Evolutionary conservation across 2,888 invertebrate species (phyloP).

Genomic region (Hemistola chrysoprasaria): DNA sequence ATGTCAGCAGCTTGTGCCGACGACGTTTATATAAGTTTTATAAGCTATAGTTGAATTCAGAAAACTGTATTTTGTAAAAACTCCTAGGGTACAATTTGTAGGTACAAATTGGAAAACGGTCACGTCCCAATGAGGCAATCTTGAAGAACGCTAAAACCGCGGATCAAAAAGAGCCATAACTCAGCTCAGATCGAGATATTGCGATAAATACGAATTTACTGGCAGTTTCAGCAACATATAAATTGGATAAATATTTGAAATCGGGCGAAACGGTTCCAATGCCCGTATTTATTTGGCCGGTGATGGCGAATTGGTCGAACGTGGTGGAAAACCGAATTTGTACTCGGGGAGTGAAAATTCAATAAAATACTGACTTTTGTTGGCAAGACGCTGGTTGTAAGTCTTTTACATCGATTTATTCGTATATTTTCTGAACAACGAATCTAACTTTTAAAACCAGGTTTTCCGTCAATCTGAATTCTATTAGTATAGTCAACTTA

Average conservation of each 20-base stretch:
- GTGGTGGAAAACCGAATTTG: constrained; percentile 28
- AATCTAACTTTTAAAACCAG: too few relatives aligned
- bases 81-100: background rate
- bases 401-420: too few relatives aligned
- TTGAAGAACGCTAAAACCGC: constrained; percentile 19
- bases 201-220: constrained; percentile 35
- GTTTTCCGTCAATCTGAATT: too few relatives aligned
- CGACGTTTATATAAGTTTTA: too few relatives aligned
- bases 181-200: constrained; percentile 22
- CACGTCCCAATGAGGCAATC: constrained; percentile 15
- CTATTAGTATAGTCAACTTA: too few relatives aligned
- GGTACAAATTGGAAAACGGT: background rate
- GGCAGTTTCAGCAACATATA: constrained; percentile 37
- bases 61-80: background rate
- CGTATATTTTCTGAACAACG: too few relatives aligned
- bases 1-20: too few relatives aligned
- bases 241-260: constrained; percentile 67
- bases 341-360: constrained; percentile 18
- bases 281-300: constrained; percentile 32
- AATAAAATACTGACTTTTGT: constrained; percentile 13
- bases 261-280: constrained; percentile 34
- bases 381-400: background rate
- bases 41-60: background rate
- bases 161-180: constrained; percentile 28
- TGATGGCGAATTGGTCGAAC: constrained; percentile 25